phyloP scores from a whole-genome alignment of 2,888 invertebrate species.

The Carabus problematicus region DNA sequence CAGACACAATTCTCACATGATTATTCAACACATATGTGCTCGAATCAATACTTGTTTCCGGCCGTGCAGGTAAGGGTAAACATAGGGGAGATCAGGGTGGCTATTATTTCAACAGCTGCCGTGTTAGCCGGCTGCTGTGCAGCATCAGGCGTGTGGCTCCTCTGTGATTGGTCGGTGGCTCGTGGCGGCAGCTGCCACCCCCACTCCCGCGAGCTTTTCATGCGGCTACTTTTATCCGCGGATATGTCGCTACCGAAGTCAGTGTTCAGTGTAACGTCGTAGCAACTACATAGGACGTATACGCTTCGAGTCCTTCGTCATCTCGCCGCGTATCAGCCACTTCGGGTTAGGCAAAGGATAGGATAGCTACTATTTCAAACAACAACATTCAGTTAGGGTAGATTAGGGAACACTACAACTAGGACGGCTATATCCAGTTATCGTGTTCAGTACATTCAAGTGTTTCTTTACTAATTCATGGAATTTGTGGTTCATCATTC shows the following conservation, averaged over 20 bases:
- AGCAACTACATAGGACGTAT: slow-evolving; percentile 40
- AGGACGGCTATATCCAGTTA: not conserved
- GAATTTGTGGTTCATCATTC: slow-evolving; percentile 36
- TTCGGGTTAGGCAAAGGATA: slow-evolving; percentile 14
- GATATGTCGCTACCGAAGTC: slow-evolving; percentile 45
- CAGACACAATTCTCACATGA: too few relatives aligned
- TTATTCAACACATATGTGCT: not conserved
- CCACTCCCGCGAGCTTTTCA: slow-evolving; percentile 48
- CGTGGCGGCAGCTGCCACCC: slow-evolving; percentile 59
- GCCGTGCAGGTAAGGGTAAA: slow-evolving; percentile 38
- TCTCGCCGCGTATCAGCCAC: slow-evolving; percentile 2
- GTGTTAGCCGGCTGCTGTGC: slow-evolving; percentile 61
- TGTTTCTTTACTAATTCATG: not conserved
- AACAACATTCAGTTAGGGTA: not conserved
- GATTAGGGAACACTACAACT: not conserved
- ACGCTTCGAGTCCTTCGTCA: slow-evolving; percentile 36
- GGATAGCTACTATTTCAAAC: not conserved
- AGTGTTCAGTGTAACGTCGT: slow-evolving; percentile 45
- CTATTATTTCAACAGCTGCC: slow-evolving; percentile 53
- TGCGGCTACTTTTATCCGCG: slow-evolving; percentile 31
- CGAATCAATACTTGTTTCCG: slow-evolving; percentile 19
- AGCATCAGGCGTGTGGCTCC: slow-evolving; percentile 65
- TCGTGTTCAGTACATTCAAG: too few relatives aligned
- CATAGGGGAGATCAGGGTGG: slow-evolving; percentile 51
- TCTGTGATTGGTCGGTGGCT: slow-evolving; percentile 66